phyloP scores from a whole-genome alignment of 2,113 vertebrate species.

The Leucopternis melanops region DNA sequence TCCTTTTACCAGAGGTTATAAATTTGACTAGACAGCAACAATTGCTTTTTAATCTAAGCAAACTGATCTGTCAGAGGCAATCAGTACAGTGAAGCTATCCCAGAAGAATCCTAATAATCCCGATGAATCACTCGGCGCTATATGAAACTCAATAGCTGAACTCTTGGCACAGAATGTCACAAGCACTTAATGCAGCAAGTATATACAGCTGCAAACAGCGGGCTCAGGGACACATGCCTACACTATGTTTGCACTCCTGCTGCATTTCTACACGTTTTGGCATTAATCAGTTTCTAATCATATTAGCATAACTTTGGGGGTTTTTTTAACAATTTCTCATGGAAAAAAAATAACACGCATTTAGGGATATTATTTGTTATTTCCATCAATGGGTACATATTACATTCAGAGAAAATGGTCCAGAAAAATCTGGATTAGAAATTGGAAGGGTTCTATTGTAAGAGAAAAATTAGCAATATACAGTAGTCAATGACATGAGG shows the following conservation, averaged over 20 bases:
- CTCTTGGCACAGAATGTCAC: constrained; percentile 67
- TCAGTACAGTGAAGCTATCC: constrained; percentile 61
- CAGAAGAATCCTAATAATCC: constrained; percentile 74
- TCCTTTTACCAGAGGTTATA: constrained; percentile 64
- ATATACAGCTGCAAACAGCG: constrained; percentile 21
- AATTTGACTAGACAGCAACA: constrained; percentile 73
- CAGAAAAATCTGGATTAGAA: background rate
- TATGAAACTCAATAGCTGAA: constrained; percentile 63
- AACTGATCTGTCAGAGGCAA: constrained; percentile 76
- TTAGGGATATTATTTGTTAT: background rate
- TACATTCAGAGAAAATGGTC: background rate
- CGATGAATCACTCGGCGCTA: constrained; percentile 61
- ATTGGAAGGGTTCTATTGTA: background rate
- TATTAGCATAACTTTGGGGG: background rate
- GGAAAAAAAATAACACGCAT: background rate
- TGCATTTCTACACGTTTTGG: background rate
- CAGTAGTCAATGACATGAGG: background rate
- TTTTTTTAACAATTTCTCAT: background rate
- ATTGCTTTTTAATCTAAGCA: constrained; percentile 83
- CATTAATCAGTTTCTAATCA: background rate
- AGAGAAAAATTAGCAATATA: background rate
- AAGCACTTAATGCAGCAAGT: constrained; percentile 60
- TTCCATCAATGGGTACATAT: background rate
- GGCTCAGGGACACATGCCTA: background rate
- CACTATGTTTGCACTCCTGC: background rate